Base-by-base conservation (phyloP, 2,888 invertebrate species). In the Sarcophaga carnaria region DNA sequence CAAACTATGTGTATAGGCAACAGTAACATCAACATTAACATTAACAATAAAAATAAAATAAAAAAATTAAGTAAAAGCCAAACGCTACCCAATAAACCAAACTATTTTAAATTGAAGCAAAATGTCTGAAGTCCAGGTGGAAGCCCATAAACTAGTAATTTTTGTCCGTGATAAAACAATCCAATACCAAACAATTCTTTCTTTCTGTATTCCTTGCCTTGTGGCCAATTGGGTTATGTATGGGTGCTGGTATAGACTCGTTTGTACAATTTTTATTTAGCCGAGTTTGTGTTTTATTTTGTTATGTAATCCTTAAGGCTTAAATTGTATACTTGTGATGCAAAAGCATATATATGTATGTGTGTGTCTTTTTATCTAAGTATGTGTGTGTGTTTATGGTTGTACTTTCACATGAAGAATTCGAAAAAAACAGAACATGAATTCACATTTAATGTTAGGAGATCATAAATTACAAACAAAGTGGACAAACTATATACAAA, bases 371-470 rank as follows among this genome's bases (percentile, higher is more conserved):
- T 37, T 37, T 37, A 37, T 37, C 8, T 37, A 10, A 37, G 2
- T 3, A 37, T 37, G 59, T 27, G 22, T 17, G 6, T 67, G 45
- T 59, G 14, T 60, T 59, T 80, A 27, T 62, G 60, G 12, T 67
- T 79, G 71, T 87, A 89, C 89, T 88, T 89, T 89, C 89, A 89
- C 88, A 89, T 88, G 84, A 89, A 88, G 78, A 81, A 83, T 88
- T 87, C 63, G 67, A 83, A 83, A 78, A 49, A 54, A 54, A 83
- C 78, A 83, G 79, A 87, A 84, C 87, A 81, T 87, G 80, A 83
- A 78, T 80, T 86, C 80, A 84, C 87, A 84, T 87, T 84, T 87
- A 84, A 81, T 71, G 83, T 83, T 78, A 83, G 77, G 74, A 87
- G 87, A 81, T 87, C 87, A 84, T 87, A 84, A 84, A 87, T 87